Evolutionary conservation across 2,888 invertebrate species (phyloP).

Genomic region (Nesidiocoris tenuis): DNA sequence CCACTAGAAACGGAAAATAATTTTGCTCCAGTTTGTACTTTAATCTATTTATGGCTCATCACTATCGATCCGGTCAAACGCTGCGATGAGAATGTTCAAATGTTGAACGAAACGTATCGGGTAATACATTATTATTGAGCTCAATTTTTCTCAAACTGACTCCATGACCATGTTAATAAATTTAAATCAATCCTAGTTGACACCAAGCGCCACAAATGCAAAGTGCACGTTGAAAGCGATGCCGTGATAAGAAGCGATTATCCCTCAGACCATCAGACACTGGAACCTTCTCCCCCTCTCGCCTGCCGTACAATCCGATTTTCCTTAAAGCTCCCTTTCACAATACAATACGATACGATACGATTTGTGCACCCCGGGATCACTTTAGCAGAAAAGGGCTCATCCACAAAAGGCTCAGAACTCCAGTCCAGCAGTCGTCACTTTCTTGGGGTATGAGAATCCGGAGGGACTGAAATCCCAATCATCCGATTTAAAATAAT

Average conservation of each 20-base stretch:
- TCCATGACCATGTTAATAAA: no score
- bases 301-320: slow-evolving; percentile 36
- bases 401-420: slow-evolving; percentile 24
- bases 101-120: no score
- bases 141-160: no score
- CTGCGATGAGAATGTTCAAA: no score
- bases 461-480: slow-evolving; percentile 15
- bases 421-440: slow-evolving; percentile 8
- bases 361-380: slow-evolving; percentile 33
- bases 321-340: slow-evolving; percentile 7
- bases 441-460: neutral
- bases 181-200: no score
- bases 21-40: no score
- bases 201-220: no score
- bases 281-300: slow-evolving; percentile 20
- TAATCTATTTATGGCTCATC: no score
- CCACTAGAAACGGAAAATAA: no score
- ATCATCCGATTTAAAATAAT: slow-evolving; percentile 39
- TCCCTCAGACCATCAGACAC: slow-evolving; percentile 19
- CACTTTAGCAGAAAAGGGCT: slow-evolving; percentile 32
- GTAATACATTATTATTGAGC: no score
- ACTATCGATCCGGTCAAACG: no score
- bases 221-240: slow-evolving; percentile 29
- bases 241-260: slow-evolving; percentile 39
- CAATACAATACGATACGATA: slow-evolving; percentile 16